These are phyloP conservation scores for Macrophya alboannulata DNA, from an alignment of 2,888 invertebrate genomes.

Conservation along the genomic window DNA sequence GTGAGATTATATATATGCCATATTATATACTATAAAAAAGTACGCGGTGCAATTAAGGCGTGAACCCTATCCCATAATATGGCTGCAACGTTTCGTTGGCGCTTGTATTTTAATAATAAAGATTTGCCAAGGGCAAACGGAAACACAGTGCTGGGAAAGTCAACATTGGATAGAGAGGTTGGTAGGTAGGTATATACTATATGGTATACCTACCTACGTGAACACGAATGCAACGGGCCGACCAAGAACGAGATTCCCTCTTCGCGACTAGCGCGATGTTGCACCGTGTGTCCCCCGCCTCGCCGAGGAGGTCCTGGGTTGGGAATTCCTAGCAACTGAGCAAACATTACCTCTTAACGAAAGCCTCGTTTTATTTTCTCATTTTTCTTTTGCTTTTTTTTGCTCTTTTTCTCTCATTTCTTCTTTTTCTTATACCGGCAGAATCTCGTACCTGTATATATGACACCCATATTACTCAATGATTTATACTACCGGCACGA, in stretches of 20 bases:
- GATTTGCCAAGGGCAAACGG: slow-evolving; percentile 59
- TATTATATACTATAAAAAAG: too few species aligned
- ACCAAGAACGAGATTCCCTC: slow-evolving; percentile 30
- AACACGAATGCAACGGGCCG: neutral
- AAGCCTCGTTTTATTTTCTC: neutral
- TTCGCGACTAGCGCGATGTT: slow-evolving; percentile 33
- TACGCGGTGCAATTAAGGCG: slow-evolving; percentile 33
- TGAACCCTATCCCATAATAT: slow-evolving; percentile 33
- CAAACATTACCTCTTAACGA: slow-evolving; percentile 45
- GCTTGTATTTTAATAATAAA: slow-evolving; percentile 52
- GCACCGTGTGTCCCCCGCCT: neutral
- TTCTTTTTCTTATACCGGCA: neutral
- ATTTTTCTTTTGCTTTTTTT: neutral
- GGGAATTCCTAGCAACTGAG: slow-evolving; percentile 57
- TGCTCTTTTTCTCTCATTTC: neutral
- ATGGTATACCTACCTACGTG: neutral
- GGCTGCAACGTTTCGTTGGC: slow-evolving; percentile 16
- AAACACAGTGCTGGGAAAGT: slow-evolving; percentile 68
- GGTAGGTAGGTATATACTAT: slow-evolving; percentile 15
- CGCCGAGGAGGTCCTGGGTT: slow-evolving; percentile 42
- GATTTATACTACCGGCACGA: neutral
- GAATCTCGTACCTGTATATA: slow-evolving; percentile 15
- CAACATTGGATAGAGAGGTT: slow-evolving; percentile 60
- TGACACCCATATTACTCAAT: neutral
- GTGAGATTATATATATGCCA: slow-evolving; percentile 4